Percentiles rank a stretch among this genome's conserved stretches.
Conservation (phyloP, 1,140 invertebrate species). For the Dinoponera quadriceps region DNA sequence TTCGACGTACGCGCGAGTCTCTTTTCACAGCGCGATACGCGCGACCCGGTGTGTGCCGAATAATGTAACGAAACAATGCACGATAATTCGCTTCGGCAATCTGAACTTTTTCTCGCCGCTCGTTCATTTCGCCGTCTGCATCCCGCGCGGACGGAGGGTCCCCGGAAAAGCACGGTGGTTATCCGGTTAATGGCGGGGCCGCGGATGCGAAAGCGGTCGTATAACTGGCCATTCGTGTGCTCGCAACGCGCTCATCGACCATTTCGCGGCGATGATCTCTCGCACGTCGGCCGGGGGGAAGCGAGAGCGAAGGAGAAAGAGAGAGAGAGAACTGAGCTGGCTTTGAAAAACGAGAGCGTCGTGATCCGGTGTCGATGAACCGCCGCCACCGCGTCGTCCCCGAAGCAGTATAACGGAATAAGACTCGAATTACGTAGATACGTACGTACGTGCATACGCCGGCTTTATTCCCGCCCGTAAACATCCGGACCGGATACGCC, state of each 20-base stretch:
- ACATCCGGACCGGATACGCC: slow-evolving; percentile 28
- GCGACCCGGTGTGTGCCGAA: not conserved
- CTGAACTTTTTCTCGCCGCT: too few species aligned
- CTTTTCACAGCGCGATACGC: not conserved
- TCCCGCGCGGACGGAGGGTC: not conserved
- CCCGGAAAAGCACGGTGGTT: not conserved
- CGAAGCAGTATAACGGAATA: slow-evolving; percentile 41
- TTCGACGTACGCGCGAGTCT: too few species aligned
- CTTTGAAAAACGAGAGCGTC: slow-evolving; percentile 54
- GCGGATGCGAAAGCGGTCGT: not conserved
- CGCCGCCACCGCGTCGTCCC: not conserved
- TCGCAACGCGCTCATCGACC: slow-evolving; percentile 39
- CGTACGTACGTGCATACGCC: slow-evolving; percentile 33
- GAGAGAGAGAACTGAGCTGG: not conserved
- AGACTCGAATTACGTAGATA: slow-evolving; percentile 53
- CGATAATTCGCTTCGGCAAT: not conserved
- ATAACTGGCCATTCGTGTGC: slow-evolving; percentile 29
- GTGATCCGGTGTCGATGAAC: slow-evolving; percentile 31
- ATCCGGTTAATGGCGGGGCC: slow-evolving; percentile 7
- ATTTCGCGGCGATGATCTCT: slow-evolving; percentile 35
- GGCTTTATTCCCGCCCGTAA: slow-evolving; percentile 39
- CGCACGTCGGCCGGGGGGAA: not conserved
- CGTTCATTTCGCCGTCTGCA: not conserved
- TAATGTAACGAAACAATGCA: not conserved
- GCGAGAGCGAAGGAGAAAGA: not conserved